These are phyloP conservation scores for Drosophila repletoides DNA, from an alignment of 1,140 invertebrate genomes.

Conservation along the genomic window DNA sequence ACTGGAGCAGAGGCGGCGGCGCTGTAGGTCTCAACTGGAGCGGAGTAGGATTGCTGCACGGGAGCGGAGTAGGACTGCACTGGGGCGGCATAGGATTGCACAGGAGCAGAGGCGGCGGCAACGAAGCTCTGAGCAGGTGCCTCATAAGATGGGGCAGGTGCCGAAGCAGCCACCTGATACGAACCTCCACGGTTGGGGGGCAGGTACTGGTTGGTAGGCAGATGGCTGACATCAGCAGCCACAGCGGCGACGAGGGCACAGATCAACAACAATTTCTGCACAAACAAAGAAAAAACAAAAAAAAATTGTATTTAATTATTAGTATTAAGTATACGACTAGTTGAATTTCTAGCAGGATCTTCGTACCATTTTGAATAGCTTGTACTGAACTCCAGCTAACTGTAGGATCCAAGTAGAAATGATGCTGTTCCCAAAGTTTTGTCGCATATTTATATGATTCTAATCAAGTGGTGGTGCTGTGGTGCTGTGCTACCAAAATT, in stretches of 20 bases:
- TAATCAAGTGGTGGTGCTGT: too few relatives aligned
- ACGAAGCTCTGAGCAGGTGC: slow-evolving; percentile 35
- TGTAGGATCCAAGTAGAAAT: slow-evolving; percentile 75
- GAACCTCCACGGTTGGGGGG: slow-evolving; percentile 42
- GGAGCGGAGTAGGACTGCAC: slow-evolving; percentile 37
- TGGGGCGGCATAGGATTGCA: slow-evolving; percentile 24
- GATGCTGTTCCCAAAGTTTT: slow-evolving; percentile 55
- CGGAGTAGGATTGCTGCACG: slow-evolving; percentile 41
- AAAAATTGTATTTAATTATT: background rate
- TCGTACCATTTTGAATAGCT: slow-evolving; percentile 71
- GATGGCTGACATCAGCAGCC: slow-evolving; percentile 71
- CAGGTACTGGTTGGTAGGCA: slow-evolving; percentile 70
- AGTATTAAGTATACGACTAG: too few relatives aligned
- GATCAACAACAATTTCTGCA: slow-evolving; percentile 73
- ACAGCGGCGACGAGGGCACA: slow-evolving; percentile 68
- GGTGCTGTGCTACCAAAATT: slow-evolving; percentile 52
- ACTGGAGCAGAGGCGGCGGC: slow-evolving; percentile 48
- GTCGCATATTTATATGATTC: slow-evolving; percentile 76
- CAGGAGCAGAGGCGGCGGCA: too few relatives aligned
- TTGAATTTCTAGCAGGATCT: background rate
- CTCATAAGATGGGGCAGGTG: slow-evolving; percentile 46
- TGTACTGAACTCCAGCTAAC: slow-evolving; percentile 61
- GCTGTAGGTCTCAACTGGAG: slow-evolving; percentile 40
- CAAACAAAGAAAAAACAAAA: slow-evolving; percentile 9
- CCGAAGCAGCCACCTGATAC: slow-evolving; percentile 49